A percentile compares a stretch with the other conserved stretches of the same genome.
phyloP scores from a whole-genome alignment of 2,113 vertebrate species.

The Cololabis saira region DNA sequence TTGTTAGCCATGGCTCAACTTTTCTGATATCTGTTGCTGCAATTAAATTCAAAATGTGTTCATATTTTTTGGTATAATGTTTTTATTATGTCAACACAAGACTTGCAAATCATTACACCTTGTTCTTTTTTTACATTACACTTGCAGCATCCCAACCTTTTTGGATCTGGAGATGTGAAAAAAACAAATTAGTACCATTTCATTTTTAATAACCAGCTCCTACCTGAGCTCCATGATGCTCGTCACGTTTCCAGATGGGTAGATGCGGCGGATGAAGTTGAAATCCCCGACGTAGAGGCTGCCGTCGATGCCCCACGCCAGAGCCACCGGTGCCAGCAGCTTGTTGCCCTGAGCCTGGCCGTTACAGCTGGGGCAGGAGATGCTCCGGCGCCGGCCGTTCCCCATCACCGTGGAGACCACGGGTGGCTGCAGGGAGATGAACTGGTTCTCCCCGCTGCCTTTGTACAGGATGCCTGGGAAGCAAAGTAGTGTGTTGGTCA shows the following conservation, averaged over 20 bases:
- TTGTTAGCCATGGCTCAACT: no score
- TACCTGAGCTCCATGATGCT: slow-evolving; percentile 98
- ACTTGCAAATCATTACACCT: no score
- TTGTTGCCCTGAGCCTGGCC: slow-evolving; percentile 98
- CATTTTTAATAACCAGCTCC: not conserved
- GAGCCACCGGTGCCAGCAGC: slow-evolving; percentile 91
- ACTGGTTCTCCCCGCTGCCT: slow-evolving; percentile 96
- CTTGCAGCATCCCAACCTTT: no score
- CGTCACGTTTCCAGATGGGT: slow-evolving; percentile 95
- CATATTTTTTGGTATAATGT: no score
- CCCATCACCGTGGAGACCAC: slow-evolving; percentile 98
- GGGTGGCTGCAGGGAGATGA: slow-evolving; percentile 96
- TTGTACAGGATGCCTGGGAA: slow-evolving; percentile 94
- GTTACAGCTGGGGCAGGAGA: slow-evolving; percentile 98
- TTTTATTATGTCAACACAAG: no score
- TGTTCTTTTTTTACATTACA: no score
- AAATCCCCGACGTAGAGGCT: slow-evolving; percentile 98
- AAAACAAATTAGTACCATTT: no score
- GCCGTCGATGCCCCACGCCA: slow-evolving; percentile 94
- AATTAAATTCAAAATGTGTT: no score
- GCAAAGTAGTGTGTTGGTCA: slow-evolving; percentile 24
- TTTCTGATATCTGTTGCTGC: no score
- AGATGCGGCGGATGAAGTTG: slow-evolving; percentile 97
- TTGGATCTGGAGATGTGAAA: no score
- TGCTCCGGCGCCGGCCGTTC: slow-evolving; percentile 94